Base-by-base conservation (phyloP, 2,888 invertebrate species). In the Timema podura region DNA sequence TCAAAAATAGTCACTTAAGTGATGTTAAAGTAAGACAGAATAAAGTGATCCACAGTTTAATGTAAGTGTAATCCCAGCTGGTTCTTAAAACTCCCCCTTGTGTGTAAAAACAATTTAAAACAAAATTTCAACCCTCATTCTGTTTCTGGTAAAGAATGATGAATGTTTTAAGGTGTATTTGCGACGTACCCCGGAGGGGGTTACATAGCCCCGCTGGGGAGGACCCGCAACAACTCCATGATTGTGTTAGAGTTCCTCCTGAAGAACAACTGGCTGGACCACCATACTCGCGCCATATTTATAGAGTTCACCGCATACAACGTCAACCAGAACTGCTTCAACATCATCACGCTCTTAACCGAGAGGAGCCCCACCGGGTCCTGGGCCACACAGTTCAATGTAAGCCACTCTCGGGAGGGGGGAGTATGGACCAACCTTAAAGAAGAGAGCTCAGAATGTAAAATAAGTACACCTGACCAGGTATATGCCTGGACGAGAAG, bases 291-390 rank as follows among this genome's bases (percentile, higher is more conserved):
- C 64, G 71, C 67, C 9, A n/a, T 73, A 6, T 64, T 69, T 59
- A 48, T 71, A 10, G 73, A 73, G 48, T 73, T 71, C 65, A 68
- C 73, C 16, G 48, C 65, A 9, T 73, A 71, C 54, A 73, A 68
- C 45, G 65, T 70, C 10, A 71, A 73, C 49, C 48, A 51, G 10
- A 70, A 73, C 16, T 13, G 72, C 6, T 74, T 74, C 67, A 72
- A 69, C 16, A 49, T 71, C 45, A 71, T 71, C 11, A 48, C 68
- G 0, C 16, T 74, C 9, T 15, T 65, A 5, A 49, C 49, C 48
- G 65, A 65, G 65, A 65, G 48, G 48, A 15, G 48, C 15, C 16
- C 48, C 30, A n/a, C 15, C 10, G 65, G 65, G 10, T 15, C 65
- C 8, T 15, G 48, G 8, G 10, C 5, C n/a, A 11, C 11, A n/a